A percentile compares a stretch with the other conserved stretches of the same genome.
Evolutionary conservation across 2,113 vertebrate species (phyloP).

Genomic region (Sinocyclocheilus anophthalmus): DNA sequence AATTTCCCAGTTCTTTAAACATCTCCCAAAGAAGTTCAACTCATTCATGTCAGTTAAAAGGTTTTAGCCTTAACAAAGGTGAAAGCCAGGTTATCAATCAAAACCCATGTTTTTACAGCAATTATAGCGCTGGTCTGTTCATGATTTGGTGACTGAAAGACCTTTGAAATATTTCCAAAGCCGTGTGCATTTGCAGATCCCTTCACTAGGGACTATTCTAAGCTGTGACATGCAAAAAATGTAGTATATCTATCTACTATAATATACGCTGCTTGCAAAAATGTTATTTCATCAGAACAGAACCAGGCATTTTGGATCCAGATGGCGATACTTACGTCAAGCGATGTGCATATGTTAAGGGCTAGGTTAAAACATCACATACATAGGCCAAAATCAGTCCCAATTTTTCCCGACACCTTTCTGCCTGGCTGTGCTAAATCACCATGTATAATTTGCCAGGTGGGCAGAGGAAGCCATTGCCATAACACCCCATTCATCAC

Average conservation of each 20-base stretch:
- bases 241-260: neutral
- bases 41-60: conserved; percentile 5
- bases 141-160: neutral
- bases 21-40: conserved; percentile 4
- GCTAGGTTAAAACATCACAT: neutral
- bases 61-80: conserved; percentile 32
- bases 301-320: conserved; percentile 4
- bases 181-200: neutral
- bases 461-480: conserved; percentile 16
- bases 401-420: conserved; percentile 8
- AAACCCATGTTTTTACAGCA: neutral
- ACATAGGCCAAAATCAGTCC: conserved; percentile 3
- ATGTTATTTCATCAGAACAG: neutral
- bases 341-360: neutral
- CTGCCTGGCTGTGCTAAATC: conserved; percentile 37
- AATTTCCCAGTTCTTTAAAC: conserved; percentile 38
- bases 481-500: conserved; percentile 54
- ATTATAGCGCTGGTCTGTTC: neutral
- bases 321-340: neutral
- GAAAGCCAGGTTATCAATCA: conserved; percentile 17
- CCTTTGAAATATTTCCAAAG: neutral
- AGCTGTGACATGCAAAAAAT: neutral
- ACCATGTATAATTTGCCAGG: conserved; percentile 1
- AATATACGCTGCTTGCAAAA: neutral
- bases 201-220: neutral